Percentiles rank a stretch among this genome's conserved stretches.
phyloP scores from a whole-genome alignment of 2,888 invertebrate genomes.

The Syritta pipiens region DNA sequence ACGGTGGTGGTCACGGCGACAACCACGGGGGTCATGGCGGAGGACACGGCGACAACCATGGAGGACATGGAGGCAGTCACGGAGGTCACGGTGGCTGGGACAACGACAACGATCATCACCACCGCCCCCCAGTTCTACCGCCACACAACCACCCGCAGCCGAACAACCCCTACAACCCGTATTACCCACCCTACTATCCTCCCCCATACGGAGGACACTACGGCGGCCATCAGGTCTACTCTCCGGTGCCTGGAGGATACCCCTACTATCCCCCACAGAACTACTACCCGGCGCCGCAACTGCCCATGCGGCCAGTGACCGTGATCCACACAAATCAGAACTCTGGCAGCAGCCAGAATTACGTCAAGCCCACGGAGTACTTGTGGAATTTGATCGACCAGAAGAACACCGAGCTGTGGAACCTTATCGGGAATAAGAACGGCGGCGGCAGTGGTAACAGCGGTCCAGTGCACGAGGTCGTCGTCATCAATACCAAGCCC shows the following conservation, averaged over 20 bases:
- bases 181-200: constrained; percentile 17
- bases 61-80: background rate
- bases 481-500: constrained; percentile 8
- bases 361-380: background rate
- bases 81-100: background rate
- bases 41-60: background rate
- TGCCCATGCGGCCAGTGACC: constrained; percentile 16
- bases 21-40: background rate
- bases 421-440: constrained; percentile 4
- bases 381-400: constrained; percentile 35
- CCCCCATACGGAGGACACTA: constrained; percentile 16
- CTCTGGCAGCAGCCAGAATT: background rate
- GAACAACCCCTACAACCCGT: constrained; percentile 5
- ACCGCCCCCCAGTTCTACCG: background rate
- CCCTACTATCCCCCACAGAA: background rate
- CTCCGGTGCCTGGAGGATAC: constrained; percentile 10
- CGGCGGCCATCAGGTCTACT: background rate
- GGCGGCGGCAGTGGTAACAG: background rate
- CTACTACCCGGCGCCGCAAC: background rate
- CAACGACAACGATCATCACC: background rate
- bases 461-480: background rate
- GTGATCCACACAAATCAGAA: constrained; percentile 3
- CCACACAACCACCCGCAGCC: constrained; percentile 6
- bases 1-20: background rate
- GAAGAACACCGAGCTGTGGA: constrained; percentile 32